Conservation (phyloP, 2,113 vertebrate species). For the Toxostoma redivivum region DNA sequence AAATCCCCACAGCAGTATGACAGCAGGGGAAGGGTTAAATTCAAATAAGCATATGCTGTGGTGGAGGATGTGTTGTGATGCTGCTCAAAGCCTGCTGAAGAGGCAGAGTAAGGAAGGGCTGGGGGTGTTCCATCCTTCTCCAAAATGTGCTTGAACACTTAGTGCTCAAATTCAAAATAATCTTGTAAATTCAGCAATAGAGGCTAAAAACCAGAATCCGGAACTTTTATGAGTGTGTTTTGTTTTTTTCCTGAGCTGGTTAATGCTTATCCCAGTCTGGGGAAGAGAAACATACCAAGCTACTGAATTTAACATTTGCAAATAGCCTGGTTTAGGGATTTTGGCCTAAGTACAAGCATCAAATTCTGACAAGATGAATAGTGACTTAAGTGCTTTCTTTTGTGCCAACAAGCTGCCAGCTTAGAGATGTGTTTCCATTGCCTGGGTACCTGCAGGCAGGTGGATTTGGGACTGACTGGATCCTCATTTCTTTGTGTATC, state of each 20-base stretch:
- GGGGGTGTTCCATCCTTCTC: neutral
- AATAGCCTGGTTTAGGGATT: neutral
- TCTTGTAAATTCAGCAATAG: neutral
- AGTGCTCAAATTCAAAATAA: neutral
- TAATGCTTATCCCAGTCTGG: neutral
- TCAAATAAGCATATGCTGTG: neutral
- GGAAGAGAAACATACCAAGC: neutral
- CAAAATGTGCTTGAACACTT: neutral
- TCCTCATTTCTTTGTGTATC: neutral
- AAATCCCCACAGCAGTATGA: neutral
- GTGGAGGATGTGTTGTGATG: neutral
- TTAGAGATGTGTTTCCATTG: neutral
- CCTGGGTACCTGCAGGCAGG: neutral
- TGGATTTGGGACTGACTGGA: neutral
- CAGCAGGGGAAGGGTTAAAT: neutral
- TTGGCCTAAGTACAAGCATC: neutral
- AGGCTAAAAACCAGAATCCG: neutral
- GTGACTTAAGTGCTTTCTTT: neutral
- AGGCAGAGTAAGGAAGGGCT: neutral
- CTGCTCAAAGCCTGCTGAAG: neutral
- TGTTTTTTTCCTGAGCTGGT: neutral
- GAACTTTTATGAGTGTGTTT: neutral
- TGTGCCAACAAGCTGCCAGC: neutral
- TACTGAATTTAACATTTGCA: neutral
- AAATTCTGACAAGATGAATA: neutral